These are phyloP conservation scores for Hipposideros armiger DNA, from an alignment of 2,113 vertebrate genomes.

Conservation along the genomic window DNA sequence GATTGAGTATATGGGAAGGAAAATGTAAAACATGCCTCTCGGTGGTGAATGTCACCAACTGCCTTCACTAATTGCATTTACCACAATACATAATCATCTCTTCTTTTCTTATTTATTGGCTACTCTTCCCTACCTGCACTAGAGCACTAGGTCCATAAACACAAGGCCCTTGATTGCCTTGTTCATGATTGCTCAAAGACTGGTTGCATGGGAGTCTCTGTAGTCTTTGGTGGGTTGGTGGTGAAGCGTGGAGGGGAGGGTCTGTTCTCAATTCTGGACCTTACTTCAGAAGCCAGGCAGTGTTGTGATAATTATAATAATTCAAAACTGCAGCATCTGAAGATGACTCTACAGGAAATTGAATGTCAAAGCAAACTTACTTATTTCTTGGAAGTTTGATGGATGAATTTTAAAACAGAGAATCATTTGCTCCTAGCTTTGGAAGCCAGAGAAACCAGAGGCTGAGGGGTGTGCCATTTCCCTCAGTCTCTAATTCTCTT, in stretches of 20 bases:
- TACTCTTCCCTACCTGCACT: not conserved
- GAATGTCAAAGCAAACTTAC: conserved; percentile 48
- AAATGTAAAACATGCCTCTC: conserved; percentile 10
- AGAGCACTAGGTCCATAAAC: not conserved
- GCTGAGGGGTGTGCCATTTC: not conserved
- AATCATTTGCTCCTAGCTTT: conserved; percentile 52
- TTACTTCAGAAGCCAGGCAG: conserved; percentile 15
- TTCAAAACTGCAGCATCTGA: conserved; percentile 37
- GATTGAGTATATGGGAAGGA: conserved; percentile 35
- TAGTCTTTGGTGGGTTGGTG: not conserved
- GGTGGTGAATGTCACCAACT: not conserved
- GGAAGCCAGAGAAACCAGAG: conserved; percentile 26
- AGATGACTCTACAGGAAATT: conserved; percentile 28
- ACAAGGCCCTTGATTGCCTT: not conserved
- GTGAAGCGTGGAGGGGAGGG: not conserved
- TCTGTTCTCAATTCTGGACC: not conserved
- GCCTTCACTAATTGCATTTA: not conserved
- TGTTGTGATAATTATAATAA: conserved; percentile 26
- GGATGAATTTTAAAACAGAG: not conserved
- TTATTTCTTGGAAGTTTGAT: conserved; percentile 49
- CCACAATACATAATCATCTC: not conserved
- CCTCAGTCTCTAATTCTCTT: not conserved
- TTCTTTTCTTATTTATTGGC: not conserved
- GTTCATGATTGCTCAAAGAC: not conserved
- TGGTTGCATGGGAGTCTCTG: not conserved